phyloP scores from a whole-genome alignment of 2,797 vertebrate genomes.

The Macrochelys suwanniensis region DNA sequence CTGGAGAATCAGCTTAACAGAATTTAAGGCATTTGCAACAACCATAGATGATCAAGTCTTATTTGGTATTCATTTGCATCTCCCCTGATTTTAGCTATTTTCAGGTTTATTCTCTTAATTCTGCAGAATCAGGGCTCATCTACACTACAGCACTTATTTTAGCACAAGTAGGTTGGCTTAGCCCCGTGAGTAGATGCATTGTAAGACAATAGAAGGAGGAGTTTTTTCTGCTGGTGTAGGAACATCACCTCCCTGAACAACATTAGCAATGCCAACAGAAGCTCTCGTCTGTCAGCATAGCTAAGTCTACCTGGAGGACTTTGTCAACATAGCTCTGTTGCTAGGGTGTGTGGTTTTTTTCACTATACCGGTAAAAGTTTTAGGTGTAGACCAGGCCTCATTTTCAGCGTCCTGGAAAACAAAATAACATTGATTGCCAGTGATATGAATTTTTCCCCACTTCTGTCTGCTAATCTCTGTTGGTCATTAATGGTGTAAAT shows the following conservation, averaged over 20 bases:
- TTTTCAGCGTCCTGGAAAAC: background rate
- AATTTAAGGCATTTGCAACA: background rate
- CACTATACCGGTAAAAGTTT: background rate
- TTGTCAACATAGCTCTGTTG: background rate
- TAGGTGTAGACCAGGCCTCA: background rate
- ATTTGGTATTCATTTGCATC: slow-evolving; percentile 33
- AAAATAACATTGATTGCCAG: slow-evolving; percentile 26
- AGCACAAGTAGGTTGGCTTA: background rate
- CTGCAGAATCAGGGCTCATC: background rate
- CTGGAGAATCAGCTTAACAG: background rate
- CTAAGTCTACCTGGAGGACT: background rate
- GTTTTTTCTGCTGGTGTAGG: background rate
- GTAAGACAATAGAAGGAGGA: background rate
- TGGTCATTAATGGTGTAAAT: slow-evolving; percentile 32
- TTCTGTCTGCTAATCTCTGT: slow-evolving; percentile 39
- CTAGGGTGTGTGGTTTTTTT: background rate
- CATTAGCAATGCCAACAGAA: background rate
- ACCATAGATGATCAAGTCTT: background rate
- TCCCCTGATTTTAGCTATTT: background rate
- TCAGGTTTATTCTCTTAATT: slow-evolving; percentile 39
- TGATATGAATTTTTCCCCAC: slow-evolving; percentile 25
- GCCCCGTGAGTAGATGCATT: background rate
- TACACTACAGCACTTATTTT: background rate
- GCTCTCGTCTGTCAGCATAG: background rate
- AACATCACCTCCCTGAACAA: background rate